These are phyloP conservation scores for Paramisgurnus dabryanus DNA, from an alignment of 2,113 vertebrate genomes.

Conservation along the genomic window DNA sequence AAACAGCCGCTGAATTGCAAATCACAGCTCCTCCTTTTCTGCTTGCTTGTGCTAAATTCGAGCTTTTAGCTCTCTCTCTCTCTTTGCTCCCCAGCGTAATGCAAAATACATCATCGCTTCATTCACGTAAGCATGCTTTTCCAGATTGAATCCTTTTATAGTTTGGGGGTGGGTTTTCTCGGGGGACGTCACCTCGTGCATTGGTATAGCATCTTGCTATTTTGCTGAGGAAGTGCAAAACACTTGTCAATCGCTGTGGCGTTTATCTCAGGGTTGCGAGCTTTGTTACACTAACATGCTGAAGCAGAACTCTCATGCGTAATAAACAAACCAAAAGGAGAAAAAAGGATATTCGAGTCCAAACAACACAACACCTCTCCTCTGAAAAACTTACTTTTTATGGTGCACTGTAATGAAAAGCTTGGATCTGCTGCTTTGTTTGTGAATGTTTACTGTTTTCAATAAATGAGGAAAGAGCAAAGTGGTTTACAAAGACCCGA, in stretches of 20 bases:
- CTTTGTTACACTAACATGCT: background rate
- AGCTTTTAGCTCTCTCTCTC: background rate
- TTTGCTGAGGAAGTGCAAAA: conserved; percentile 1
- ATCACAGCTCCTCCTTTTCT: conserved; percentile 29
- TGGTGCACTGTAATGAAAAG: conserved; percentile 10
- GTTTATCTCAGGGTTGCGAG: conserved; percentile 27
- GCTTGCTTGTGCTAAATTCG: background rate
- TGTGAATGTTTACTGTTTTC: background rate
- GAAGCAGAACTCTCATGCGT: background rate
- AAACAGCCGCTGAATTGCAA: conserved; percentile 48
- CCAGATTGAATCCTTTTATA: background rate
- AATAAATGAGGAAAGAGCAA: conserved; percentile 12
- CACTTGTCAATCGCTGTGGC: background rate
- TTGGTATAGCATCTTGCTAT: background rate
- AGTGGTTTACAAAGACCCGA: background rate
- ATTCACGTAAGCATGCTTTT: background rate
- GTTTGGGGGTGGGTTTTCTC: conserved; percentile 4
- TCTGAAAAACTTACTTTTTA: background rate
- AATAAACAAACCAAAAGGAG: conserved; percentile 11
- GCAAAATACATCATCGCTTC: conserved; percentile 42
- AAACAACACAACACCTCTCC: background rate
- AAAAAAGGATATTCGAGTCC: conserved; percentile 5
- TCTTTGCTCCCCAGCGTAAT: conserved; percentile 28
- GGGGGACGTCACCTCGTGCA: background rate
- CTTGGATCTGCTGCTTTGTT: background rate